These are phyloP conservation scores for Danio aesculapii DNA, from an alignment of 2,797 vertebrate genomes.

Conservation along the genomic window DNA sequence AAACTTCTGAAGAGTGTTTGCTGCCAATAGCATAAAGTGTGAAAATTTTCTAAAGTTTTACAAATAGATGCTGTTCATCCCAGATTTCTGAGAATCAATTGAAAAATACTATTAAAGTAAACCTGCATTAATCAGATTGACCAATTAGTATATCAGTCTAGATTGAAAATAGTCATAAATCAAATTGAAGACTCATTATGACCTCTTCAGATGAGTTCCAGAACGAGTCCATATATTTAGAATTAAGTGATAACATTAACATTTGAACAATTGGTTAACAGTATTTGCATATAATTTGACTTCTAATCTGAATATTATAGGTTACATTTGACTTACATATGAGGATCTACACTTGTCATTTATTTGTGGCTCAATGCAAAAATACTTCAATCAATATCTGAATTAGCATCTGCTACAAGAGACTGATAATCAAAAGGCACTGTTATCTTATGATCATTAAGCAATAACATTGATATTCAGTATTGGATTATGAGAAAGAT, in stretches of 20 bases:
- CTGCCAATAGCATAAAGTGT: neutral
- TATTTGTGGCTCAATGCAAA: neutral
- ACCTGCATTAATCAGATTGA: neutral
- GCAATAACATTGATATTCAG: neutral
- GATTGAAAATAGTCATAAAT: neutral
- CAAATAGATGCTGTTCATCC: neutral
- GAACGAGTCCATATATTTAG: neutral
- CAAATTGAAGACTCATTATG: neutral
- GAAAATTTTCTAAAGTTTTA: neutral
- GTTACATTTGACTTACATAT: neutral
- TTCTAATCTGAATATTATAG: neutral
- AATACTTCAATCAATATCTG: neutral
- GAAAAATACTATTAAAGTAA: neutral
- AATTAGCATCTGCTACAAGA: neutral
- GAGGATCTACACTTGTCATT: neutral
- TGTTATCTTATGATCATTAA: neutral
- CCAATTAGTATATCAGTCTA: neutral
- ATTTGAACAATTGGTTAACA: neutral
- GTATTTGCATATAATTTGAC: neutral
- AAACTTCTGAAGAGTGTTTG: neutral
- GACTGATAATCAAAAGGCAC: neutral
- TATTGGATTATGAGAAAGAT: constrained; percentile 13
- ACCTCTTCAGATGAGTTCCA: neutral
- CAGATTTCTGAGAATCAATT: neutral
- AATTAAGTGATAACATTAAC: neutral